phyloP scores from a whole-genome alignment of 2,888 invertebrate species.

The Rotaria sp. region DNA sequence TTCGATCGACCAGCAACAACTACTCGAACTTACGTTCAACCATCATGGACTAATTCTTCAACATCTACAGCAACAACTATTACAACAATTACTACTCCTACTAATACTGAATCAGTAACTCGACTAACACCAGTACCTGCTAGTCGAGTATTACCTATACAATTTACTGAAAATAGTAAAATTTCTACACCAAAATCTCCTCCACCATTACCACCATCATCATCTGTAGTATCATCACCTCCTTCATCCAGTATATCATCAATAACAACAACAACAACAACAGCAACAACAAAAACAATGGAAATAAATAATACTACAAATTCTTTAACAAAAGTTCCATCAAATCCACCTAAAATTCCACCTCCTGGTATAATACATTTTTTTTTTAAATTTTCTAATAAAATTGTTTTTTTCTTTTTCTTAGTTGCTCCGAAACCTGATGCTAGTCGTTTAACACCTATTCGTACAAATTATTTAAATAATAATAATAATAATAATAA shows the following conservation, averaged over 20 bases:
- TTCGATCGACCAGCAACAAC: not conserved
- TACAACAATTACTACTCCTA: not conserved
- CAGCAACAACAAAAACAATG: not conserved
- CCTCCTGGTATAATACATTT: not conserved
- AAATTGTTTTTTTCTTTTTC: not conserved
- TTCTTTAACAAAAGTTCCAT: not conserved
- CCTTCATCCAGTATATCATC: not conserved
- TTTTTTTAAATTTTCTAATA: not conserved
- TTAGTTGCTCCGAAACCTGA: slow-evolving; percentile 13
- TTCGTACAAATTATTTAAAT: slow-evolving; percentile 11
- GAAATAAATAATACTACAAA: not conserved
- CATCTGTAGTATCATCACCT: not conserved
- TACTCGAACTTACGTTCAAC: not conserved
- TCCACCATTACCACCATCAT: not conserved
- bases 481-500: not conserved
- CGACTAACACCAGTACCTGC: not conserved
- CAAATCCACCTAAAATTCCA: not conserved
- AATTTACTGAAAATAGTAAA: not conserved
- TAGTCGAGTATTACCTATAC: not conserved
- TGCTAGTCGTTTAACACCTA: slow-evolving; percentile 11
- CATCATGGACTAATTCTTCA: not conserved
- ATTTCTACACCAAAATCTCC: not conserved
- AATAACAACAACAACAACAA: not conserved
- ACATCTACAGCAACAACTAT: not conserved
- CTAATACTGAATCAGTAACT: not conserved